phyloP scores from a whole-genome alignment of 2,797 vertebrate species.

The Delichon dasypus region DNA sequence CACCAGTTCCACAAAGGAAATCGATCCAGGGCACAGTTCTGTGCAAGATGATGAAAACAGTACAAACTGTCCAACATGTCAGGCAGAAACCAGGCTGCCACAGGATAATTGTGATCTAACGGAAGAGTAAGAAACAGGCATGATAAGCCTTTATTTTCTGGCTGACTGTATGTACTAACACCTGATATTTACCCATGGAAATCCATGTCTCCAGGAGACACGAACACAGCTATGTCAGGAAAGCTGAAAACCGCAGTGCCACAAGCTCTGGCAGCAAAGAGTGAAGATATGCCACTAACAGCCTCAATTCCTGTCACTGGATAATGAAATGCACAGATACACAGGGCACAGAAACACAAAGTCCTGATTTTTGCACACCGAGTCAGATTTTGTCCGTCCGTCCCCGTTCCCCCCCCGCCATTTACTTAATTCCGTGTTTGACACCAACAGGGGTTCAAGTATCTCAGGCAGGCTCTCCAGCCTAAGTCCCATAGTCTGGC shows the following conservation, averaged over 20 bases:
- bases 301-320: neutral
- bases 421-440: slow-evolving; percentile 66
- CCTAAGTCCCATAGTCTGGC: slow-evolving; percentile 65
- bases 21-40: neutral
- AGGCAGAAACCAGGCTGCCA: neutral
- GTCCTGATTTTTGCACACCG: slow-evolving; percentile 22
- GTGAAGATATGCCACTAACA: slow-evolving; percentile 32
- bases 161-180: neutral
- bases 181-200: neutral
- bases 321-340: slow-evolving; percentile 33
- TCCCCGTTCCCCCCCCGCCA: neutral
- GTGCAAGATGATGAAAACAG: neutral
- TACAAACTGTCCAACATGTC: neutral
- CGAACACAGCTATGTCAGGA: neutral
- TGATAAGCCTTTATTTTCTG: neutral
- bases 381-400: neutral
- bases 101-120: neutral
- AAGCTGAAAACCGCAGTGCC: neutral
- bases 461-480: slow-evolving; percentile 67
- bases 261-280: neutral
- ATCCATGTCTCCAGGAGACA: neutral
- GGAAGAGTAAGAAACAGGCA: neutral
- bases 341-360: slow-evolving; percentile 8
- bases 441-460: slow-evolving; percentile 67
- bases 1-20: neutral